Percentiles rank a stretch among this genome's conserved stretches.
Conservation (phyloP, 2,113 vertebrate genomes). For the Ceyx cyanopectus region DNA sequence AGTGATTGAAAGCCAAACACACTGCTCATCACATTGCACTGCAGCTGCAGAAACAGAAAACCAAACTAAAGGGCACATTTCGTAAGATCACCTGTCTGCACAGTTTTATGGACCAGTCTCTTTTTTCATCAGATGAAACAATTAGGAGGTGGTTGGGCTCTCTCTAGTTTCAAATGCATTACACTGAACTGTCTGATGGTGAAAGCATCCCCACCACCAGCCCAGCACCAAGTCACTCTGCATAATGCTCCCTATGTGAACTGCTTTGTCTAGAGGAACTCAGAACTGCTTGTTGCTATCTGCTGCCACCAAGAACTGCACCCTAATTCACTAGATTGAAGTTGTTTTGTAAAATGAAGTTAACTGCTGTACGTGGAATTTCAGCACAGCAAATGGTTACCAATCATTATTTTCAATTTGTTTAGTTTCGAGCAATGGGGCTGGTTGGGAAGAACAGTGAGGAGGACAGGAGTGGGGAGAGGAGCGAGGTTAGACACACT, state of each 20-base stretch:
- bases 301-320: conserved; percentile 70
- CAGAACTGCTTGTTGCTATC: conserved; percentile 74
- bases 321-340: conserved; percentile 78
- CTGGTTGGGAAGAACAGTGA: conserved; percentile 44
- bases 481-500: not conserved
- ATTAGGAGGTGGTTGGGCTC: not conserved
- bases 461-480: not conserved
- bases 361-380: conserved; percentile 82
- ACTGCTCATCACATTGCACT: not conserved
- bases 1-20: not conserved
- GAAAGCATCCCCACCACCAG: not conserved
- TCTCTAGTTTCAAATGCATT: conserved; percentile 23
- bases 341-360: conserved; percentile 83
- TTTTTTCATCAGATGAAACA: conserved; percentile 43
- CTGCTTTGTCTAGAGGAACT: conserved; percentile 72
- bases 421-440: conserved; percentile 72
- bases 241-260: conserved; percentile 18
- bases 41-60: not conserved
- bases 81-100: not conserved
- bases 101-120: not conserved
- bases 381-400: conserved; percentile 82
- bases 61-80: not conserved
- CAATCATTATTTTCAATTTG: conserved; percentile 83
- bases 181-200: not conserved
- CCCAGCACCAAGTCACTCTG: conserved; percentile 15